These are phyloP conservation scores for Glaucomys volans DNA, from an alignment of 2,113 vertebrate genomes.

Conservation along the genomic window DNA sequence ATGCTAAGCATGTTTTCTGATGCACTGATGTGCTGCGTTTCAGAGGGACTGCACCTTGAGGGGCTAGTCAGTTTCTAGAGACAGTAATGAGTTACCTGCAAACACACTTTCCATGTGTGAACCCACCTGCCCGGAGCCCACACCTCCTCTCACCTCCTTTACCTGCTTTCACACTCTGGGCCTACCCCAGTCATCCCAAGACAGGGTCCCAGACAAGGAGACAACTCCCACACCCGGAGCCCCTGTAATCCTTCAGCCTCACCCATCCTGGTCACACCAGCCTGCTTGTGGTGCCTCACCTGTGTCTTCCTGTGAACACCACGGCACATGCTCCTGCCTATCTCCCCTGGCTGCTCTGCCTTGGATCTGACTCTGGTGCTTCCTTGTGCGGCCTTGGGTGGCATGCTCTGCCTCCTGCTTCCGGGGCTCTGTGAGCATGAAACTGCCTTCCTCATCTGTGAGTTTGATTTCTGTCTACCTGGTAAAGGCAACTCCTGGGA, in stretches of 20 bases:
- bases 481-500: not conserved
- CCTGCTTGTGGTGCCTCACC: not conserved
- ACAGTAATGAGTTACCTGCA: not conserved
- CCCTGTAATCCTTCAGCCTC: not conserved
- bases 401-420: not conserved
- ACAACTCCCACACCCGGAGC: not conserved
- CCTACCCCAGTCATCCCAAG: not conserved
- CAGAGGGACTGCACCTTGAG: not conserved
- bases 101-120: not conserved
- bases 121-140: not conserved
- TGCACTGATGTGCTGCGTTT: not conserved
- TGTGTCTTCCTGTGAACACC: not conserved
- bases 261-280: not conserved
- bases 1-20: not conserved
- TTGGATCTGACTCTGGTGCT: not conserved
- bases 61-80: not conserved
- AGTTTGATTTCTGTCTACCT: not conserved
- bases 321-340: not conserved
- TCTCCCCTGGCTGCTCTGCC: not conserved
- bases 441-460: not conserved
- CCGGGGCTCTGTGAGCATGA: not conserved
- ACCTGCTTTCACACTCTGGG: not conserved
- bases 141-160: not conserved
- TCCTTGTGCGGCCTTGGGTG: accelerated
- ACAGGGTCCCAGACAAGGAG: not conserved